Conservation (phyloP, 1,140 invertebrate genomes). For the Drosophila ananassae region DNA sequence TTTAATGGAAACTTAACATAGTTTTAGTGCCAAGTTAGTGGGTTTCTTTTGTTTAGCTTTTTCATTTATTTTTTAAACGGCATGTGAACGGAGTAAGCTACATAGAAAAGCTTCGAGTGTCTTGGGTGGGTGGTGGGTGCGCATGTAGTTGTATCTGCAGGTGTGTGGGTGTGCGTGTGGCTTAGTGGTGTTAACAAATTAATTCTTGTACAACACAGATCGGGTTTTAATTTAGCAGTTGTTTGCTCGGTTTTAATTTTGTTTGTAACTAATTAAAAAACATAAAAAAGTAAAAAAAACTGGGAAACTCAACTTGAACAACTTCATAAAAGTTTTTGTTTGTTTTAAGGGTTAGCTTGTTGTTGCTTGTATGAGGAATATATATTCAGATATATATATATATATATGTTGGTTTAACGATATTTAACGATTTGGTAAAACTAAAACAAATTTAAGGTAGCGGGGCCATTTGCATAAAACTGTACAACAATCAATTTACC, state of each 20-base stretch:
- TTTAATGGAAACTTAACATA: conserved; percentile 12
- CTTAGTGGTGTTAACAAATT: conserved; percentile 76
- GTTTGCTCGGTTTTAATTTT: conserved; percentile 41
- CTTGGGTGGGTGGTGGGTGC: conserved; percentile 26
- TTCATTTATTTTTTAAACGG: conserved; percentile 58
- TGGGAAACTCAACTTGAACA: conserved; percentile 61
- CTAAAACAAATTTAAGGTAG: conserved; percentile 83
- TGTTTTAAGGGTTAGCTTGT: conserved; percentile 35
- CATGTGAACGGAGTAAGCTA: conserved; percentile 60
- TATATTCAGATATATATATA: conserved; percentile 28
- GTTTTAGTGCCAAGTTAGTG: conserved; percentile 66
- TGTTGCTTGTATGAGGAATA: conserved; percentile 18
- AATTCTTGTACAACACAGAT: conserved; percentile 73
- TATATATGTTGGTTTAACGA: conserved; percentile 11
- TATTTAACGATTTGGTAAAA: conserved; percentile 44
- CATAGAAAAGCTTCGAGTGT: conserved; percentile 71
- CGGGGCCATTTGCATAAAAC: conserved; percentile 81
- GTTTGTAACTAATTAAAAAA: conserved; percentile 50
- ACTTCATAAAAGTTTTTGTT: conserved; percentile 50
- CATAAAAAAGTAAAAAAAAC: conserved; percentile 58
- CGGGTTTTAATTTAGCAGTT: conserved; percentile 34
- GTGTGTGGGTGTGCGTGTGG: conserved; percentile 36
- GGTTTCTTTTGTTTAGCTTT: conserved; percentile 16
- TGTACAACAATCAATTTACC: conserved; percentile 72
- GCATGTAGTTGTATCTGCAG: conserved; percentile 16